Evolutionary conservation across 2,113 vertebrate genomes (phyloP).

Genomic region (Pimephales promelas): DNA sequence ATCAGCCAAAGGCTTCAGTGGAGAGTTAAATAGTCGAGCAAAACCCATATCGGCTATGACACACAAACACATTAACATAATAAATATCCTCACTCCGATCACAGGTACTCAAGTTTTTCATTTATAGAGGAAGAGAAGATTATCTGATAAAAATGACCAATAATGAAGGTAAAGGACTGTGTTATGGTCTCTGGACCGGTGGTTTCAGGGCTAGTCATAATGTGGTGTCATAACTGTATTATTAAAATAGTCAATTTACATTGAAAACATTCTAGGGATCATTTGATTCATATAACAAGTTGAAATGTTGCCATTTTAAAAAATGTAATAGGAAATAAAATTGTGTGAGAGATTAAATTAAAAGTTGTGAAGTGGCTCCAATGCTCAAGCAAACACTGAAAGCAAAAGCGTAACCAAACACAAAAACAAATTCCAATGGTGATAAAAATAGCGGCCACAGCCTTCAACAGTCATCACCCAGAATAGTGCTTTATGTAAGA

Average conservation of each 20-base stretch:
- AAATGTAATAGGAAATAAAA: neutral
- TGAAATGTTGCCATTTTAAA: neutral
- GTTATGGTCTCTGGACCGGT: too few relatives aligned
- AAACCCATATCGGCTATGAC: conserved; percentile 89
- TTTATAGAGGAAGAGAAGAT: neutral
- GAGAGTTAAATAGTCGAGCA: conserved; percentile 89
- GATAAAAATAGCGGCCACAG: conserved; percentile 61
- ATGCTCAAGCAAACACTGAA: neutral
- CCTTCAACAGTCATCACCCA: neutral
- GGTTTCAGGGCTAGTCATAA: neutral
- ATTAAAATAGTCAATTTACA: neutral
- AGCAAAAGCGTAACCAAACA: conserved; percentile 1
- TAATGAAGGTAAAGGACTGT: neutral
- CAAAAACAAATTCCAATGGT: conserved; percentile 22
- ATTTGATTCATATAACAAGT: neutral
- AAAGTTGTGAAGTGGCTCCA: neutral
- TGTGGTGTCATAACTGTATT: neutral
- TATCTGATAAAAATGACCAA: neutral
- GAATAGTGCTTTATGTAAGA: conserved; percentile 60
- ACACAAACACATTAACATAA: conserved; percentile 17
- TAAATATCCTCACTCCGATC: neutral
- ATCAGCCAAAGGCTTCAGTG: conserved; percentile 89
- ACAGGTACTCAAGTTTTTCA: neutral
- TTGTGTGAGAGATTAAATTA: neutral
- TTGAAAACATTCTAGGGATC: neutral